Evolutionary conservation across 2,113 vertebrate species (phyloP).

Genomic region (Tychaedon coryphoeus): DNA sequence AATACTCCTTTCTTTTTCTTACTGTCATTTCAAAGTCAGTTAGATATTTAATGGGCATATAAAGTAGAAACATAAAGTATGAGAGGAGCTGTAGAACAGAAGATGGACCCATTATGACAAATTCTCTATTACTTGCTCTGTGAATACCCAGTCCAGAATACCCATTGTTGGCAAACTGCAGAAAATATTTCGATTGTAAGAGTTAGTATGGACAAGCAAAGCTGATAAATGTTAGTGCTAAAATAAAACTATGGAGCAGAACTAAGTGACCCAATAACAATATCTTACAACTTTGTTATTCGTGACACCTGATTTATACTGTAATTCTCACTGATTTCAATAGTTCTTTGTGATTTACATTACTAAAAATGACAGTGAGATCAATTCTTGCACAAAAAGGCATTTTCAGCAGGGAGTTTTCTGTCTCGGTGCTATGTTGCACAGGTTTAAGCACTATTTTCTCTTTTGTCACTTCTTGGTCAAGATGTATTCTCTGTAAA

Average conservation of each 20-base stretch:
- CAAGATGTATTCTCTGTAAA: constrained; percentile 15
- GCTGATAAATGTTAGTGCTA: background rate
- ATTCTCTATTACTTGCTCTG: background rate
- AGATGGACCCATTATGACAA: background rate
- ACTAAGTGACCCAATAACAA: background rate
- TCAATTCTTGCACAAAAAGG: background rate
- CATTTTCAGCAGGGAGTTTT: constrained; percentile 4
- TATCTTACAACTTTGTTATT: background rate
- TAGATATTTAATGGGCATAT: constrained; percentile 1
- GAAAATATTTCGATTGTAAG: background rate
- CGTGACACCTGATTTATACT: background rate
- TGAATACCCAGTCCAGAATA: background rate
- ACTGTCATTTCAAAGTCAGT: background rate
- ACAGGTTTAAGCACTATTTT: constrained; percentile 3
- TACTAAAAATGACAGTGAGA: background rate
- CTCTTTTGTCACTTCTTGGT: constrained; percentile 28
- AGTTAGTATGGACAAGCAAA: constrained; percentile 7
- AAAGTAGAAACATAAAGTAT: background rate
- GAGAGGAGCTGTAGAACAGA: background rate
- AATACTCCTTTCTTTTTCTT: background rate
- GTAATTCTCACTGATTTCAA: background rate
- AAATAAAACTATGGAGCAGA: constrained; percentile 12
- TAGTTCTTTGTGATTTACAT: background rate
- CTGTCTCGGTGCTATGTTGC: background rate
- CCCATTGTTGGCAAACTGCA: background rate